Evolutionary conservation across 1,140 invertebrate species (phyloP).

Genomic region (Amphibalanus amphitrite): DNA sequence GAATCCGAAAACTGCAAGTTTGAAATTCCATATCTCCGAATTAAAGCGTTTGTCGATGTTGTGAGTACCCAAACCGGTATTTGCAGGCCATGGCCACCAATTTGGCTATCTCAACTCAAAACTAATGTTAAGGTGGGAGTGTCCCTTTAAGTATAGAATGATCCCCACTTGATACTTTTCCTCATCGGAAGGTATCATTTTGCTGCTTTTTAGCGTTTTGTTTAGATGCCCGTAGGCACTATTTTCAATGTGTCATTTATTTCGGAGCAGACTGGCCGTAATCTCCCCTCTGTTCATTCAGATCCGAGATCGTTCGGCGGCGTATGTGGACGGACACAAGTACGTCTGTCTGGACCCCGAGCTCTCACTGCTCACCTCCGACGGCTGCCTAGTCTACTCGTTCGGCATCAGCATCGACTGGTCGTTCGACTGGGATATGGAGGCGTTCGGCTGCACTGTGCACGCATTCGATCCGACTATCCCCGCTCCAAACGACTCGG

Average conservation of each 20-base stretch:
- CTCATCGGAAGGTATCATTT: too few relatives aligned
- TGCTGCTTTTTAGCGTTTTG: too few relatives aligned
- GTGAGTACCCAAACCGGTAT: too few relatives aligned
- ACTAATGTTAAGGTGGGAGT: too few relatives aligned
- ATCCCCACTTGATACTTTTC: too few relatives aligned
- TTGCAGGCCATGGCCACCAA: too few relatives aligned
- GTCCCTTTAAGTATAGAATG: too few relatives aligned
- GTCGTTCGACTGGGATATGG: constrained; percentile 20
- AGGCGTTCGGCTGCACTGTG: constrained; percentile 19
- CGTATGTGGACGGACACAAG: constrained; percentile 8
- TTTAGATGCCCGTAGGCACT: background rate
- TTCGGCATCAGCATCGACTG: constrained; percentile 21
- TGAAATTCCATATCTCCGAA: too few relatives aligned
- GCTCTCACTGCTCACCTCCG: constrained; percentile 7
- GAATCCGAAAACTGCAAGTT: too few relatives aligned
- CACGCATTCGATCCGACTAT: constrained; percentile 20
- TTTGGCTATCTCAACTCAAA: too few relatives aligned
- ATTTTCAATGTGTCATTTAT: background rate
- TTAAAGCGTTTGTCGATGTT: too few relatives aligned
- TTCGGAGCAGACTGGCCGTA: background rate
- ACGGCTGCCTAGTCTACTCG: constrained; percentile 17
- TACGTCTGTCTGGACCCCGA: constrained; percentile 9
- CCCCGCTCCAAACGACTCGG: background rate
- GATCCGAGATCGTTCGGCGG: background rate
- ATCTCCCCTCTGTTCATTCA: background rate